A percentile compares a stretch with the other conserved stretches of the same genome.
Evolutionary conservation across 2,797 vertebrate species (phyloP).

Genomic region (Enteromius thamalakanensis): DNA sequence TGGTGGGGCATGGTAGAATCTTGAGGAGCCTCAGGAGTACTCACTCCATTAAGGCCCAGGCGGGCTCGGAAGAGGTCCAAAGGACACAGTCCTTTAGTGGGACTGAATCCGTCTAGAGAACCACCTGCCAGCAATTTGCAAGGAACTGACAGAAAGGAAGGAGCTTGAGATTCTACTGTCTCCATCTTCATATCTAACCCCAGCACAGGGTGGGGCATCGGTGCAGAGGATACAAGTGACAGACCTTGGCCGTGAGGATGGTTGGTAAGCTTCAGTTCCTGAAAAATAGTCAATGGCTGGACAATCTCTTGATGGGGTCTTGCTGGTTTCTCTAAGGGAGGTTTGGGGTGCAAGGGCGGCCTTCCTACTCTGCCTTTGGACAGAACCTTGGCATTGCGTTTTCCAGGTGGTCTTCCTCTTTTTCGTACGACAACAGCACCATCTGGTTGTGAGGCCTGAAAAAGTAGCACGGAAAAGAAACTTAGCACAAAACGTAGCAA

Average conservation of each 20-base stretch:
- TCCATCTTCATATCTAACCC: conserved; percentile 44
- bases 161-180: conserved; percentile 36
- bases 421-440: conserved; percentile 66
- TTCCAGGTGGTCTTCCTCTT: conserved; percentile 77
- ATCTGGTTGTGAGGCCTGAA: conserved; percentile 59
- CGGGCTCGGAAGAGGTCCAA: conserved; percentile 74
- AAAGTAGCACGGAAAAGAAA: background rate
- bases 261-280: conserved; percentile 61
- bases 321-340: conserved; percentile 22
- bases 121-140: conserved; percentile 61
- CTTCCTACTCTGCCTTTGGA: conserved; percentile 58
- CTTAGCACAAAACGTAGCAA: background rate
- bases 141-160: conserved; percentile 44
- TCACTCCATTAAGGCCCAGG: conserved; percentile 68
- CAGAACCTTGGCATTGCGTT: conserved; percentile 65
- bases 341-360: conserved; percentile 62
- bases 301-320: conserved; percentile 60
- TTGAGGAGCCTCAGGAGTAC: conserved; percentile 64
- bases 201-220: conserved; percentile 45
- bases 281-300: conserved; percentile 36
- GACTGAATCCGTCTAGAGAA: conserved; percentile 73
- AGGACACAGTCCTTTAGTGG: conserved; percentile 77
- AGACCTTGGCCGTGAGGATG: conserved; percentile 73
- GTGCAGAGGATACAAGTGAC: conserved; percentile 63
- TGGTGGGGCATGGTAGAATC: conserved; percentile 63